Evolutionary conservation across 2,797 vertebrate genomes (phyloP).

Genomic region (Pseudocheirus occidentalis): DNA sequence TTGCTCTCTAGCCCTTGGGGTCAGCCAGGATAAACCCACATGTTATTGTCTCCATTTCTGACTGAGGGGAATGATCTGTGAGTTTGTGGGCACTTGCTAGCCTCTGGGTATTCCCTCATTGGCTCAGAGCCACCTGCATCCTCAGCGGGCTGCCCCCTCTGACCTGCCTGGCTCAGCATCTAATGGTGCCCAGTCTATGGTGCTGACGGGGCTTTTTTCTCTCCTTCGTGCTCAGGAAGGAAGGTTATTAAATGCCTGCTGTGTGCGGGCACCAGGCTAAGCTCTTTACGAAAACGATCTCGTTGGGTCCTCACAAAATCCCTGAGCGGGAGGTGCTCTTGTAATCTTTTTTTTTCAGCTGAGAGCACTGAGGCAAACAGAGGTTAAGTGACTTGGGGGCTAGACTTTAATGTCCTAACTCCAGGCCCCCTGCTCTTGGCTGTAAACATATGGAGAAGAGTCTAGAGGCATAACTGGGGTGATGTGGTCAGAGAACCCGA

Average conservation of each 20-base stretch:
- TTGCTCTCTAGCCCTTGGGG: background rate
- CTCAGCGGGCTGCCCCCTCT: accelerated
- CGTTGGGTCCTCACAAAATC: too few relatives aligned
- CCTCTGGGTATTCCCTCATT: background rate
- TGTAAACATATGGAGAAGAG: background rate
- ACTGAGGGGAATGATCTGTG: too few relatives aligned
- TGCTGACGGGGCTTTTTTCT: too few relatives aligned
- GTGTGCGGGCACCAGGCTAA: background rate
- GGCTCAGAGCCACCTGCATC: background rate
- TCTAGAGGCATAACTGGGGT: background rate
- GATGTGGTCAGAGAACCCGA: background rate
- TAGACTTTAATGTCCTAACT: too few relatives aligned
- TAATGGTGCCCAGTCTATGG: too few relatives aligned
- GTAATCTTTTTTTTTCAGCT: too few relatives aligned
- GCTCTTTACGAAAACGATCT: background rate
- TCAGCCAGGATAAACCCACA: background rate
- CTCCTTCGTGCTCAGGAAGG: background rate
- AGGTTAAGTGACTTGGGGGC: too few relatives aligned
- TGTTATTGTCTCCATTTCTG: background rate
- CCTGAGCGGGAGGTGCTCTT: too few relatives aligned
- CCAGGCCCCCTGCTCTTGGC: too few relatives aligned
- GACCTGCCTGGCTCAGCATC: too few relatives aligned
- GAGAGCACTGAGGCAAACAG: too few relatives aligned
- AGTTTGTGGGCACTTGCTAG: background rate
- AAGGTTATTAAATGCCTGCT: too few relatives aligned